phyloP scores from a whole-genome alignment of 2,797 vertebrate species.

The Rhinoraja longicauda region DNA sequence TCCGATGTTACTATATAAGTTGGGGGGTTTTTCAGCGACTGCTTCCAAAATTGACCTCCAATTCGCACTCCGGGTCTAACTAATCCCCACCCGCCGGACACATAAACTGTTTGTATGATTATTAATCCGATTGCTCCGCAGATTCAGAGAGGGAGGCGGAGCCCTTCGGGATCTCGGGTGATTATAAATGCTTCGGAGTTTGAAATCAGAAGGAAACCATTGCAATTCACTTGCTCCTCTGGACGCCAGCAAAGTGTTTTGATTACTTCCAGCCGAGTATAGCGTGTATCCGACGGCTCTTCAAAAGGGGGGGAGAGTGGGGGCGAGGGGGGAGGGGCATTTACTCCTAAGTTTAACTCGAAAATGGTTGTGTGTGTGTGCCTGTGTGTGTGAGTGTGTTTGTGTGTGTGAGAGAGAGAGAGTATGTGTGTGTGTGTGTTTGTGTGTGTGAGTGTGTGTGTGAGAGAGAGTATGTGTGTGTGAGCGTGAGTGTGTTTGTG shows the following conservation, averaged over 20 bases:
- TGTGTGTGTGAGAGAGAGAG: not conserved
- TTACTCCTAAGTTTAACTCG: too few relatives aligned
- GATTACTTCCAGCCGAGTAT: too few relatives aligned
- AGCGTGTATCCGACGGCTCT: too few relatives aligned
- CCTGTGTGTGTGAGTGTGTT: not conserved
- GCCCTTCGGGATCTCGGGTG: not conserved
- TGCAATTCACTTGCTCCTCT: not conserved
- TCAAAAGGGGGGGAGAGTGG: too few relatives aligned
- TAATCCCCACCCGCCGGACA: not conserved
- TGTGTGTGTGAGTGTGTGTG: not conserved
- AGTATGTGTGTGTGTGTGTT: not conserved
- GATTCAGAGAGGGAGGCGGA: not conserved
- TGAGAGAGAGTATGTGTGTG: too few relatives aligned
- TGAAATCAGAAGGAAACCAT: too few relatives aligned
- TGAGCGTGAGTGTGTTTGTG: too few relatives aligned
- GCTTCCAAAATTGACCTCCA: not conserved
- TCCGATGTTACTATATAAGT: not conserved
- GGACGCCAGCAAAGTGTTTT: too few relatives aligned
- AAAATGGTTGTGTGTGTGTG: not conserved
- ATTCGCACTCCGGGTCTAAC: not conserved
- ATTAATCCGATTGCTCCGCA: slow-evolving; percentile 2
- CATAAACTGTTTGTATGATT: not conserved
- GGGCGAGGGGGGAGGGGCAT: too few relatives aligned
- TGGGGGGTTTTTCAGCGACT: not conserved
- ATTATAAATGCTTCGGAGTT: not conserved